Evolutionary conservation across 1,140 invertebrate genomes (phyloP).

Genomic region (Subanguina moxae): DNA sequence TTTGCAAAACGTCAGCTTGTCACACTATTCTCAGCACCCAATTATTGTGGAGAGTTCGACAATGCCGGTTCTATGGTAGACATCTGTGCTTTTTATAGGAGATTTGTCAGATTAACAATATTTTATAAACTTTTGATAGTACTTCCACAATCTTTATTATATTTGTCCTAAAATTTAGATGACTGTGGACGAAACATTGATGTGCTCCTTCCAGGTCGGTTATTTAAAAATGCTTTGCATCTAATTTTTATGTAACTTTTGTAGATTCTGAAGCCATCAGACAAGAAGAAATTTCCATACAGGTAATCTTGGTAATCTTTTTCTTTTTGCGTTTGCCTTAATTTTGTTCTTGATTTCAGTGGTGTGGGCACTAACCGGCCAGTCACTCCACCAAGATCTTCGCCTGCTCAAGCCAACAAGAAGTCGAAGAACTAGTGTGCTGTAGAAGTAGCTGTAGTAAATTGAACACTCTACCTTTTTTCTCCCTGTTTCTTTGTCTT

Average conservation of each 20-base stretch:
- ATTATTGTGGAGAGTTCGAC: constrained; percentile 99
- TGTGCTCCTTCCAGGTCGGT: constrained; percentile 80
- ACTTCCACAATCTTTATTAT: too few species aligned
- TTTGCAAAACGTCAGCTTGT: constrained; percentile 96
- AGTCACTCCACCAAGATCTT: constrained; percentile 75
- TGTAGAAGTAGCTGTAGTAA: too few species aligned
- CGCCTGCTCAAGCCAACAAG: constrained; percentile 46
- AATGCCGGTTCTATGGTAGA: constrained; percentile 79
- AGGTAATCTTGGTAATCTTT: constrained; percentile 18
- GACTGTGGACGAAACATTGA: constrained; percentile 97
- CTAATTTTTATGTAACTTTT: too few species aligned
- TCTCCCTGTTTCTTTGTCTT: neutral
- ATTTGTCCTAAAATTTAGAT: too few species aligned
- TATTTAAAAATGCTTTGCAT: too few species aligned
- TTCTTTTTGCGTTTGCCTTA: too few species aligned
- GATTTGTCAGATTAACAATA: neutral
- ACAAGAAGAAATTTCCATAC: constrained; percentile 68
- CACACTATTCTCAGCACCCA: constrained; percentile 89
- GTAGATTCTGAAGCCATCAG: constrained; percentile 65
- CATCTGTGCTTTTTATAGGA: constrained; percentile 8
- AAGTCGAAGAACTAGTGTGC: constrained; percentile 50
- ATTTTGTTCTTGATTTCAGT: constrained; percentile 21
- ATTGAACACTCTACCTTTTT: too few species aligned
- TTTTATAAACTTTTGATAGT: constrained; percentile 69
- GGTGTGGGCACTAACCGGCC: constrained; percentile 64